Evolutionary conservation across 2,113 vertebrate genomes (phyloP).

Genomic region (Heteronetta atricapilla): DNA sequence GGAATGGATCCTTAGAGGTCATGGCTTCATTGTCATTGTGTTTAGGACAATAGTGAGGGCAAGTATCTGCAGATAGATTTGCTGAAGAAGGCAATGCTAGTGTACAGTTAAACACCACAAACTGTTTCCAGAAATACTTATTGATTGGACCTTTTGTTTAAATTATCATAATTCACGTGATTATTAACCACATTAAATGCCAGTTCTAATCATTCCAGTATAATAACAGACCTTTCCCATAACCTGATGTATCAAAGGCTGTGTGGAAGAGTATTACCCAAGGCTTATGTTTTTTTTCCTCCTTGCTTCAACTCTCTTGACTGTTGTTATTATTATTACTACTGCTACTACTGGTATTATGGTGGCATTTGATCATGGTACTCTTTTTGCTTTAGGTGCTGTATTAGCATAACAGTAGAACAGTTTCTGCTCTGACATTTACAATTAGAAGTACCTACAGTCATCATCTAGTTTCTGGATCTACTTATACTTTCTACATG

Average conservation of each 20-base stretch:
- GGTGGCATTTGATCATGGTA: not conserved
- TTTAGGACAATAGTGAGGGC: not conserved
- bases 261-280: not conserved
- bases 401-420: not conserved
- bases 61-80: not conserved
- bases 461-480: not conserved
- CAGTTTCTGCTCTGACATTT: not conserved
- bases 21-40: not conserved
- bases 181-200: constrained; percentile 9
- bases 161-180: not conserved
- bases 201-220: not conserved
- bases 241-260: not conserved
- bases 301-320: not conserved
- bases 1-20: not conserved
- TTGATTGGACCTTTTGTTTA: not conserved
- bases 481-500: not conserved
- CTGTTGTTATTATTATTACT: not conserved
- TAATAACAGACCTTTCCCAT: not conserved
- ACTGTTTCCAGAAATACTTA: not conserved
- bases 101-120: not conserved
- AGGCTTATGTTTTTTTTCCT: not conserved
- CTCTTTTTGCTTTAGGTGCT: not conserved
- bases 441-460: not conserved
- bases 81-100: not conserved
- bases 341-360: not conserved